phyloP scores from a whole-genome alignment of 2,113 vertebrate species.

The Daboia siamensis region DNA sequence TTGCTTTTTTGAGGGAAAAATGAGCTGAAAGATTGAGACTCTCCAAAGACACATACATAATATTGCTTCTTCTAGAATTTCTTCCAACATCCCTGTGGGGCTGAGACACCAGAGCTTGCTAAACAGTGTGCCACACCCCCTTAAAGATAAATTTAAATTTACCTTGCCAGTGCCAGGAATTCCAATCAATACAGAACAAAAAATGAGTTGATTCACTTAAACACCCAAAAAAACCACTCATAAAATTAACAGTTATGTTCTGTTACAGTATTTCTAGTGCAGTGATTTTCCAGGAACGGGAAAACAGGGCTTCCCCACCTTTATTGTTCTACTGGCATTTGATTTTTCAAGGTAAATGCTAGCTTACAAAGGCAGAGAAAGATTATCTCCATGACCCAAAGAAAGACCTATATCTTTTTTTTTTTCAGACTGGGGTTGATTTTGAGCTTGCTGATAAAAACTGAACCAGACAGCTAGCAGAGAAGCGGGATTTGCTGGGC shows the following conservation, averaged over 20 bases:
- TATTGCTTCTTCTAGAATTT: background rate
- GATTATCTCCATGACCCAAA: constrained; percentile 27
- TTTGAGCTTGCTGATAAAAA: constrained; percentile 42
- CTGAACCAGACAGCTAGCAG: constrained; percentile 22
- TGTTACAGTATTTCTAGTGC: constrained; percentile 6
- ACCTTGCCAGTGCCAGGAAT: background rate
- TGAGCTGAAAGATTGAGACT: background rate
- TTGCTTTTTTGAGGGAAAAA: background rate
- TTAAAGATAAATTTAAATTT: background rate
- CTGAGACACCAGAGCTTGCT: background rate
- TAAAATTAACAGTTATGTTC: constrained; percentile 36
- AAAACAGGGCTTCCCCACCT: background rate
- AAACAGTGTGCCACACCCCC: background rate
- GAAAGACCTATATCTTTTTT: background rate
- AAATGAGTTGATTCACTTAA: background rate
- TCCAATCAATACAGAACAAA: background rate
- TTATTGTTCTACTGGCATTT: constrained; percentile 19
- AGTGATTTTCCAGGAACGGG: background rate
- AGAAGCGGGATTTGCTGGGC: background rate
- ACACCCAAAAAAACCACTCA: background rate
- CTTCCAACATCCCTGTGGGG: background rate
- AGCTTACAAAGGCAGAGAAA: constrained; percentile 40
- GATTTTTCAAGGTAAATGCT: constrained; percentile 41
- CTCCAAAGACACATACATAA: background rate
- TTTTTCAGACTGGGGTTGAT: constrained; percentile 4